Evolutionary conservation across 2,888 invertebrate genomes (phyloP).

Genomic region (Drosophila atripex): DNA sequence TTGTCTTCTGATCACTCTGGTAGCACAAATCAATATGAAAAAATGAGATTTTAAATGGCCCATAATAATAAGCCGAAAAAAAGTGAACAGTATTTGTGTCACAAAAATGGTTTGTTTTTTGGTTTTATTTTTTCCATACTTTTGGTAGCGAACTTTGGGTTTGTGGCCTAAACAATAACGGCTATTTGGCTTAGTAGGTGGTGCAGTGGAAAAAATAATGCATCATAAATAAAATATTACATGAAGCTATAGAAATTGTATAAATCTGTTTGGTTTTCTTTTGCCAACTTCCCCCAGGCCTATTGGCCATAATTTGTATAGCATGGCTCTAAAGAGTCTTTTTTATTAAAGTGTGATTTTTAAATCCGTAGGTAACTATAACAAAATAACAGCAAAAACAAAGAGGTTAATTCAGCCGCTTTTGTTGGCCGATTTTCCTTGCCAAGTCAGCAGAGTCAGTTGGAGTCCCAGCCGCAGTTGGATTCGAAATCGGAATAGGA

Average conservation of each 20-base stretch:
- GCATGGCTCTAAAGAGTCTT: conserved; percentile 43
- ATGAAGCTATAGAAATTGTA: not conserved
- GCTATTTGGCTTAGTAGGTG: conserved; percentile 35
- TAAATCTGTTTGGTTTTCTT: too few relatives aligned
- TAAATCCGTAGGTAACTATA: conserved; percentile 65
- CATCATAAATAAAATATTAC: not conserved
- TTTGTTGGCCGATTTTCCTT: conserved; percentile 36
- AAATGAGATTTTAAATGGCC: conserved; percentile 55
- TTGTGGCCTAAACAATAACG: conserved; percentile 58
- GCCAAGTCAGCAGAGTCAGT: conserved; percentile 46
- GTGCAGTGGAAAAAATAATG: conserved; percentile 24
- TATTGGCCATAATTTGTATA: not conserved
- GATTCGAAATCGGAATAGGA: conserved; percentile 16
- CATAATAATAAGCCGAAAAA: conserved; percentile 48
- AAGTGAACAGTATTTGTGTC: conserved; percentile 59
- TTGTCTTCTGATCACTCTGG: conserved; percentile 67
- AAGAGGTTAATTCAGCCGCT: conserved; percentile 44
- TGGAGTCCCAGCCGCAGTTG: conserved; percentile 45
- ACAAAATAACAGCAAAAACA: conserved; percentile 42
- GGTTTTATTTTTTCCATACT: conserved; percentile 8
- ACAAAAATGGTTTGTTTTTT: conserved; percentile 44
- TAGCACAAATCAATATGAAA: conserved; percentile 75
- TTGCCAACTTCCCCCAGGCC: too few relatives aligned
- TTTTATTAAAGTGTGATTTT: conserved; percentile 49
- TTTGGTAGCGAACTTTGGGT: conserved; percentile 45